Evolutionary conservation across 2,888 invertebrate species (phyloP), one percentile per base, ranked within the genome.

Genomic region (Melipona beecheii): DNA sequence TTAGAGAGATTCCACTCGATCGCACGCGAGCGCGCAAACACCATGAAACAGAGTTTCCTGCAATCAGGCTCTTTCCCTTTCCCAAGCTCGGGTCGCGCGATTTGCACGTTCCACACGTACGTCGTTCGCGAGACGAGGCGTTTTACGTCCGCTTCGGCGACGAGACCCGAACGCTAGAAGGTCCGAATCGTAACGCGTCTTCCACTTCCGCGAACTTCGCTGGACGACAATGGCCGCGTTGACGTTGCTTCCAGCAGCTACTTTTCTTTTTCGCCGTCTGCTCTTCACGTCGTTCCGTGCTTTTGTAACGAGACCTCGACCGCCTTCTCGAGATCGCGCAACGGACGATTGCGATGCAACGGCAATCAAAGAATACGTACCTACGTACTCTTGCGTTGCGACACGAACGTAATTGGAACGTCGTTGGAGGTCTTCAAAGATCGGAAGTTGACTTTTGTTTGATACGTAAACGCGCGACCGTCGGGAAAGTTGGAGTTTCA

Each of bases 211-310:
- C n/a, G 87, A 87, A 84, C 82, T 77, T 81, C 75, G 75, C 66
- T 58, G 79, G 81, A 81, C 81, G 79, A 81, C 84, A 87, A 87
- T 87, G 85, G 84, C 75, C 78, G 43, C 43, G 80, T 86, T 83
- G 87, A 84, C 85, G 77, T 85, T 87, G 82, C 79, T 68, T 78
- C 80, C 74, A 79, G 77, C 52, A 85, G 85, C 79, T 79, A 87
- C 81, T 85, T 81, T 85, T 68, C 78, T 73, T 60, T 52, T 77
- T 75, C 78, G 81, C 85, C 78, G 81, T 87, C 85, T 75, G 68
- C 36, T 27, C 31, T 50, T 58, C 70, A 21, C 74, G 36, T 15
- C 66, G 56, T 79, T 66, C 60, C 71, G 36, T 52, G 4, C 75
- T 70, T 84, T 74, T 56, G 62, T 43, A 64, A 31, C 60, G n/a